phyloP scores from a whole-genome alignment of 1,140 invertebrate species.

The Euura saliciscinereae region DNA sequence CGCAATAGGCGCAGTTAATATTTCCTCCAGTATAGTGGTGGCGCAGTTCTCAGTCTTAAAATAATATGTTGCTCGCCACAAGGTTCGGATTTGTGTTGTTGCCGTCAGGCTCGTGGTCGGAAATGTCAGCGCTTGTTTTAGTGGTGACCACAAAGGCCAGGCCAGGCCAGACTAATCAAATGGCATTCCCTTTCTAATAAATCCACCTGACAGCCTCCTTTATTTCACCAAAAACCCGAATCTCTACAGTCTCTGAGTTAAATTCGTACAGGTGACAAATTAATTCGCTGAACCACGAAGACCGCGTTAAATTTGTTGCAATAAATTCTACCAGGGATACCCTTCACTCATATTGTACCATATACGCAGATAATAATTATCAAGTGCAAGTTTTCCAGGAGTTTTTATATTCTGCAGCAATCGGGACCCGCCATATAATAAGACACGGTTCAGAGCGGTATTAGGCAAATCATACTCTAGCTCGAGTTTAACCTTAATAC shows the following conservation, averaged over 20 bases:
- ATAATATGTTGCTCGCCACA: neutral
- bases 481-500: too few species aligned
- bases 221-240: neutral
- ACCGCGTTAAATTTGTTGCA: neutral
- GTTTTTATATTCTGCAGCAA: too few species aligned
- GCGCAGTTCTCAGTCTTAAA: neutral
- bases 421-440: too few species aligned
- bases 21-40: neutral
- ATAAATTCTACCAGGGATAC: neutral
- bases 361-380: too few species aligned
- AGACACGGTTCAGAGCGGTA: too few species aligned
- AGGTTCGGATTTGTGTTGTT: neutral
- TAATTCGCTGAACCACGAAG: neutral
- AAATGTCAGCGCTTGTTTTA: conserved; percentile 2
- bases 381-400: too few species aligned
- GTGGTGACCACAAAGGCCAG: conserved; percentile 1
- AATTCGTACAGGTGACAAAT: neutral
- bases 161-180: neutral
- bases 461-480: too few species aligned
- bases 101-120: neutral
- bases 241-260: neutral
- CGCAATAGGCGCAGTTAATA: conserved; percentile 2
- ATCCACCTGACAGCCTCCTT: neutral
- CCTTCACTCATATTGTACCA: neutral
- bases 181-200: neutral